These are phyloP conservation scores for Melitaea athalia DNA, from an alignment of 2,888 invertebrate genomes.

Conservation along the genomic window DNA sequence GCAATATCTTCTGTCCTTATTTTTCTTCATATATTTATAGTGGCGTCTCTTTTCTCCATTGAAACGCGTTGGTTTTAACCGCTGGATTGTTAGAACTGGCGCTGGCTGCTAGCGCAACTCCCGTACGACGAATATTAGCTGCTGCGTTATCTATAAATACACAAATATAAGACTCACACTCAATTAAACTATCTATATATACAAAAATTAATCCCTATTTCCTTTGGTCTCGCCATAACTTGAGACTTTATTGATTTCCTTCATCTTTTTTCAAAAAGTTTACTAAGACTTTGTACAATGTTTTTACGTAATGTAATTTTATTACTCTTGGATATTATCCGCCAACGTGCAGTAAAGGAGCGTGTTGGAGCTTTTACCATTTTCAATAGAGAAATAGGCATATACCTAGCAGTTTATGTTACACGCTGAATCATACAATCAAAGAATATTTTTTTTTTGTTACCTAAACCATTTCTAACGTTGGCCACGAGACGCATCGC, in stretches of 20 bases:
- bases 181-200: conserved; percentile 72
- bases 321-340: too few relatives aligned
- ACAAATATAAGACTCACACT: too few relatives aligned
- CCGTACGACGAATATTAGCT: conserved; percentile 83
- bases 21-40: conserved; percentile 58
- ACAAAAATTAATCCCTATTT: too few relatives aligned
- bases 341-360: too few relatives aligned
- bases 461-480: conserved; percentile 87
- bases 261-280: too few relatives aligned
- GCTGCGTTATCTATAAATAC: conserved; percentile 78
- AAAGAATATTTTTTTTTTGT: conserved; percentile 48
- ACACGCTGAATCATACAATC: too few relatives aligned
- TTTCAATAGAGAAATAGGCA: too few relatives aligned
- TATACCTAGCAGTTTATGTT: background rate
- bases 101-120: conserved; percentile 78
- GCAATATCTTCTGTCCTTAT: conserved; percentile 3
- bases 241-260: too few relatives aligned
- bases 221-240: too few relatives aligned
- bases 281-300: too few relatives aligned
- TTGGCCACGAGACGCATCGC: conserved; percentile 91
- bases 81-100: conserved; percentile 83
- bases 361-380: too few relatives aligned
- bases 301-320: too few relatives aligned
- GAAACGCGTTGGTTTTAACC: conserved; percentile 89
- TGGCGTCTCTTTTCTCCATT: conserved; percentile 93